Base-by-base conservation (phyloP, 1,140 invertebrate genomes). In the Trichonephila clavata region DNA sequence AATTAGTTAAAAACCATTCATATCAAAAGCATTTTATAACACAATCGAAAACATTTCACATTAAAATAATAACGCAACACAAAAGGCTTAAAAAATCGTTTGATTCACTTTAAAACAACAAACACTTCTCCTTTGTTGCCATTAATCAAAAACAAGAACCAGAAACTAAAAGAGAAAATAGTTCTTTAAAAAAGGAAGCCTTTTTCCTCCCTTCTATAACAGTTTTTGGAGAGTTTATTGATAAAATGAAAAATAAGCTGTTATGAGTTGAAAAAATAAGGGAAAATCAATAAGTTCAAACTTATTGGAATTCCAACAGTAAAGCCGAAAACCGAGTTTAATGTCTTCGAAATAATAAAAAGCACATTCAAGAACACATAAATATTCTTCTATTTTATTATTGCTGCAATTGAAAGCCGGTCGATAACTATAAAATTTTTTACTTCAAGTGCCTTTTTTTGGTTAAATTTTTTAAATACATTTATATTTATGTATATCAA, bases 291-390 rank as follows among this genome's bases (percentile, higher is more conserved):
- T 88, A 32, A 1, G 27, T 88, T 57, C 18, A 20, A 88, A 88
- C 65, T 80, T 90, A 90, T 90, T 90, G 88, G 71, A 90, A 90
- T 90, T 90, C 88, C 65, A 61, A 90, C 68, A 16, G 88, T 16
- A 90, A 61, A 20, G 5, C 32, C n/a, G 24, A 59, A 59, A 71
- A 59, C 88, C 21, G 32, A 50, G 88, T 90, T 90, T 90, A 90
- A 90, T 90, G 88, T 13, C 88, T 90, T 90, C 71, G 32, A 90
- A 90, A 90, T 65, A 90, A 90, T 90, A 90, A 90, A 71, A 59
- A 65, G 71, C 39, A 90, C 88, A 90, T 90, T 77, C 50, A 39
- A n/a, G 88, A 80, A 80, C 59, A 90, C 86, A 90, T 50, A 90
- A 90, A 90, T 80, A 60, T 39, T 88, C 43, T 88, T 88, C 83